Evolutionary conservation across 1,140 invertebrate genomes (phyloP).

Genomic region (Drosophila rhopaloa): DNA sequence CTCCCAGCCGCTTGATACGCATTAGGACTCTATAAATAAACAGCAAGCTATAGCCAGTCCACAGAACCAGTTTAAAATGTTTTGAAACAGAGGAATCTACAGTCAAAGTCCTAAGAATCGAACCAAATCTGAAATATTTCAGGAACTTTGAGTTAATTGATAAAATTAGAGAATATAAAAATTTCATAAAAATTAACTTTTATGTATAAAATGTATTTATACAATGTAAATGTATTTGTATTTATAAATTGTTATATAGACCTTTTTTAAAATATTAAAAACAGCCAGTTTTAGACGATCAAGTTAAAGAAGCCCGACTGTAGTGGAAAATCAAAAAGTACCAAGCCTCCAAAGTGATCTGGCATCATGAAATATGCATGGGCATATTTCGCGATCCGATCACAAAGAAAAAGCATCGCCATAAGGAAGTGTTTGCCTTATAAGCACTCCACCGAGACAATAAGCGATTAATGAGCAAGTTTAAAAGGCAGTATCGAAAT

Average conservation of each 20-base stretch:
- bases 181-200: too few species aligned
- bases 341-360: slow-evolving; percentile 19
- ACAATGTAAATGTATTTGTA: too few species aligned
- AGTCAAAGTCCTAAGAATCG: background rate
- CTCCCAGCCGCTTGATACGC: slow-evolving; percentile 19
- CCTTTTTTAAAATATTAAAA: too few species aligned
- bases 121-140: slow-evolving; percentile 1
- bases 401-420: slow-evolving; percentile 30
- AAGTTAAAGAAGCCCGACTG: background rate
- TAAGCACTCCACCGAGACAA: too few species aligned
- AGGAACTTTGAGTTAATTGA: background rate
- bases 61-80: slow-evolving; percentile 37
- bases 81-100: slow-evolving; percentile 6
- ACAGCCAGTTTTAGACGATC: background rate
- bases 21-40: slow-evolving; percentile 44
- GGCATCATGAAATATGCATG: slow-evolving; percentile 60
- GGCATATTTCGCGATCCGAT: slow-evolving; percentile 12
- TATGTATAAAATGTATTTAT: too few species aligned
- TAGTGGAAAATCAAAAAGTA: slow-evolving; percentile 3
- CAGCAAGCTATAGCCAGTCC: background rate
- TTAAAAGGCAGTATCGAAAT: slow-evolving; percentile 6
- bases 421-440: slow-evolving; percentile 41
- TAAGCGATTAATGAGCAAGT: too few species aligned
- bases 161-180: too few species aligned
- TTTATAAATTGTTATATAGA: too few species aligned